Conservation (phyloP, 1,140 invertebrate genomes). For the Listronotus bonariensis region DNA sequence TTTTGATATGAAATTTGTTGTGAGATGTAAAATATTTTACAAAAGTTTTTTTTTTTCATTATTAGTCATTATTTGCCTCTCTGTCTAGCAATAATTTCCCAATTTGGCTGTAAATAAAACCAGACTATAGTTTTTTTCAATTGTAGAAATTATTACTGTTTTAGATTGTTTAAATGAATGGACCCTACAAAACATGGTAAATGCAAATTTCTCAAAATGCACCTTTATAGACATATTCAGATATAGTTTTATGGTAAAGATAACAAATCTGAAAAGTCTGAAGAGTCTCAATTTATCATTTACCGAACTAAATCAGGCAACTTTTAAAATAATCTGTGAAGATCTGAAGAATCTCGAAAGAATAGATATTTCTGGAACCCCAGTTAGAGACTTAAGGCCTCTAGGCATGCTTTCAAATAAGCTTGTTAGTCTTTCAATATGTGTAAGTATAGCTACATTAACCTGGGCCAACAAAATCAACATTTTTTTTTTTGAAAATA, state of each 20-base stretch:
- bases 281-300: slow-evolving; percentile 72
- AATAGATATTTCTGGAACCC: slow-evolving; percentile 73
- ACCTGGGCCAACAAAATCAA: too few species aligned
- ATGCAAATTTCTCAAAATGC: slow-evolving; percentile 69
- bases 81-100: too few species aligned
- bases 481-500: too few species aligned
- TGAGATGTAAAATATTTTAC: too few species aligned
- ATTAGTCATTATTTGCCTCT: too few species aligned
- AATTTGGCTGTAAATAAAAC: too few species aligned
- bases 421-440: slow-evolving; percentile 41
- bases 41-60: too few species aligned
- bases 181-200: slow-evolving; percentile 70
- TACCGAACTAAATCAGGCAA: slow-evolving; percentile 74
- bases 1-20: too few species aligned
- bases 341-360: slow-evolving; percentile 70
- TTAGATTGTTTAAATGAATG: slow-evolving; percentile 71
- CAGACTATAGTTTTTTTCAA: too few species aligned
- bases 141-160: too few species aligned
- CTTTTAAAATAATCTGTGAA: slow-evolving; percentile 70
- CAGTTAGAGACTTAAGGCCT: slow-evolving; percentile 70
- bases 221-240: slow-evolving; percentile 65
- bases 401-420: slow-evolving; percentile 23
- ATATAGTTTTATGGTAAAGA: slow-evolving; percentile 58
- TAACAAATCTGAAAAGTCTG: slow-evolving; percentile 65
- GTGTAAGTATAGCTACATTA: slow-evolving; percentile 29